Conservation (phyloP, 2,797 vertebrate species). For the Netta rufina region DNA sequence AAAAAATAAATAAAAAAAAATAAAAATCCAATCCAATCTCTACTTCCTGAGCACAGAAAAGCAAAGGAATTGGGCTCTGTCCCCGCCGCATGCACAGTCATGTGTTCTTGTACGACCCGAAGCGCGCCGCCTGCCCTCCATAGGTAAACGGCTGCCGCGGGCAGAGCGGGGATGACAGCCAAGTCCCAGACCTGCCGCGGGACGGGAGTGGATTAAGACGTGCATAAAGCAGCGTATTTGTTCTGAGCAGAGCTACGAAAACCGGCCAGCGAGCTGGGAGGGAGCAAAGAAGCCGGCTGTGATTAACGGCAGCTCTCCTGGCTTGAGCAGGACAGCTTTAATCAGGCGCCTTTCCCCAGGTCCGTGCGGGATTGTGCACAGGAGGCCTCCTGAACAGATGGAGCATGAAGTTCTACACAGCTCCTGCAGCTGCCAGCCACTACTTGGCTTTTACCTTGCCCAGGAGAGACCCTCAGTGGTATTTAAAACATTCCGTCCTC, state of each 20-base stretch:
- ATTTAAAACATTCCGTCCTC: slow-evolving; percentile 20
- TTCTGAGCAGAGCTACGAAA: neutral
- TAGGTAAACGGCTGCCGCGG: neutral
- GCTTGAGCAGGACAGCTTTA: neutral
- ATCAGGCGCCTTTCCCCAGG: neutral
- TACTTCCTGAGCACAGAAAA: neutral
- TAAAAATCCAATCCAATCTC: neutral
- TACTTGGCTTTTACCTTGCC: slow-evolving; percentile 21
- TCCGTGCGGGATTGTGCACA: neutral
- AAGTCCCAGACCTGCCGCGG: neutral
- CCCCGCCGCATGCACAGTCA: rapidly evolving
- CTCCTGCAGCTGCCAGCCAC: slow-evolving; percentile 12
- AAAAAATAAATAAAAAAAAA: neutral
- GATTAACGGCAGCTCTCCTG: slow-evolving; percentile 1
- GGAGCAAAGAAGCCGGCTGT: neutral
- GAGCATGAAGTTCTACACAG: slow-evolving; percentile 6
- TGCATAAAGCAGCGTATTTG: neutral
- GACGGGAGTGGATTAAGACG: neutral
- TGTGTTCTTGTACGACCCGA: neutral
- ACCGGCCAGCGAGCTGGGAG: neutral
- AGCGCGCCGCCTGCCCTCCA: neutral
- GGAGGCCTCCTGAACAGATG: slow-evolving; percentile 22
- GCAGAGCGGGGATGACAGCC: neutral
- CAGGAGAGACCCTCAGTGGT: neutral
- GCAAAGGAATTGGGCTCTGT: neutral